Evolutionary conservation across 1,140 invertebrate species (phyloP).

Genomic region (Aphelenchoides fujianensis): DNA sequence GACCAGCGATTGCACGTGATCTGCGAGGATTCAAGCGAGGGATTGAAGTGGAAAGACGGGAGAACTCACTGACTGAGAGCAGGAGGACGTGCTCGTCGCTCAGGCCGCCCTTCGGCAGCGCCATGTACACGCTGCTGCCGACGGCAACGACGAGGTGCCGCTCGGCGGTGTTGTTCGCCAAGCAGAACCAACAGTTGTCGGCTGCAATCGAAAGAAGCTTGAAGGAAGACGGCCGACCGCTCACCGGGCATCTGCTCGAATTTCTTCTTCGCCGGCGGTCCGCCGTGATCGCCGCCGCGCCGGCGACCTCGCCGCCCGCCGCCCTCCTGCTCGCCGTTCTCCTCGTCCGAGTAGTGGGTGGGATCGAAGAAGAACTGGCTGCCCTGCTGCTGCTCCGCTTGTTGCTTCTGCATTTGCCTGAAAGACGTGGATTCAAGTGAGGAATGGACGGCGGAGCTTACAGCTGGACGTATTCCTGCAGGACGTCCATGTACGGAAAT

Average conservation of each 20-base stretch:
- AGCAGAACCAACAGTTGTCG: slow-evolving; percentile 86
- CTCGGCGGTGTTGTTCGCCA: slow-evolving; percentile 80
- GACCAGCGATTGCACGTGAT: slow-evolving; percentile 76
- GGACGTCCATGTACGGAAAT: slow-evolving; percentile 72
- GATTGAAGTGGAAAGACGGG: too few species aligned
- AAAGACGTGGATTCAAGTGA: too few species aligned
- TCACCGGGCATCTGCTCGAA: slow-evolving; percentile 61
- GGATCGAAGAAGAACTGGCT: slow-evolving; percentile 77
- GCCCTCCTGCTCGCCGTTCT: slow-evolving; percentile 33
- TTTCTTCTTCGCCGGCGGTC: slow-evolving; percentile 17
- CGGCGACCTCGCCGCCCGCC: slow-evolving; percentile 29
- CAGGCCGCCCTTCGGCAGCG: slow-evolving; percentile 82
- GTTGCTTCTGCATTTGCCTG: slow-evolving; percentile 42
- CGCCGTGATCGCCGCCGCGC: slow-evolving; percentile 18
- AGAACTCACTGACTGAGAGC: slow-evolving; percentile 65
- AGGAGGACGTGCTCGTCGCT: slow-evolving; percentile 83
- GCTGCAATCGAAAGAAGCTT: too few species aligned
- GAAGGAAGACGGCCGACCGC: too few species aligned
- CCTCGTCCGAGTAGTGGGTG: slow-evolving; percentile 9
- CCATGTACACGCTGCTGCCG: slow-evolving; percentile 79
- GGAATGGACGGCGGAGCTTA: slow-evolving; percentile 17
- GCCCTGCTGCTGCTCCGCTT: slow-evolving; percentile 61
- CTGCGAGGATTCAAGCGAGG: too few species aligned
- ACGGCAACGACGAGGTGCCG: slow-evolving; percentile 84
- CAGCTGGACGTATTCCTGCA: slow-evolving; percentile 37